These are phyloP conservation scores for Nowickia ferox DNA, from an alignment of 2,888 invertebrate genomes.

Conservation along the genomic window DNA sequence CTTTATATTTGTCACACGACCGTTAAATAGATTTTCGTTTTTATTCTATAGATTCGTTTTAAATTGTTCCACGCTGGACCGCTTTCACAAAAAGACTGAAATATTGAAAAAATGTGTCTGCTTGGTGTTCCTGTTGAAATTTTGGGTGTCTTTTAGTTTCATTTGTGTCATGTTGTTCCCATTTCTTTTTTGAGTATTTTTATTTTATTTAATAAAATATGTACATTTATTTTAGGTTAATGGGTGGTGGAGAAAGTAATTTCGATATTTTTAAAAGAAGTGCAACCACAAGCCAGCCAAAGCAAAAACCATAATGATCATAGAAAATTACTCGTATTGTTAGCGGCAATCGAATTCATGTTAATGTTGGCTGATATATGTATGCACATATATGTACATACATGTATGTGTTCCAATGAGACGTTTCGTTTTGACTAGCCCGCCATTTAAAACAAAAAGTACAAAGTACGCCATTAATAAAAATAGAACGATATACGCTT, in stretches of 20 bases:
- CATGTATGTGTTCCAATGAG: background rate
- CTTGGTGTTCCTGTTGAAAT: slow-evolving; percentile 58
- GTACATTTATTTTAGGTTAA: slow-evolving; percentile 20
- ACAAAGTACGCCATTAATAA: too few relatives aligned
- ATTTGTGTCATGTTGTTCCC: slow-evolving; percentile 52
- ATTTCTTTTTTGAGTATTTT: slow-evolving; percentile 57
- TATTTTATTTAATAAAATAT: slow-evolving; percentile 58
- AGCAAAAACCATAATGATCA: background rate
- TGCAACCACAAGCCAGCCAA: background rate
- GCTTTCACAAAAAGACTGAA: slow-evolving; percentile 82
- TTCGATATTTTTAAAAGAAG: background rate
- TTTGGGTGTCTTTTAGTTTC: slow-evolving; percentile 60
- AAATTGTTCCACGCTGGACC: slow-evolving; percentile 80
- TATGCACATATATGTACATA: too few relatives aligned
- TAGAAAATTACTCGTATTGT: too few relatives aligned
- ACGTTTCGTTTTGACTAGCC: too few relatives aligned
- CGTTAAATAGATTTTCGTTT: slow-evolving; percentile 36
- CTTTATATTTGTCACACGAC: slow-evolving; percentile 27
- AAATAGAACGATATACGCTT: too few relatives aligned
- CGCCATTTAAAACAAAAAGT: too few relatives aligned
- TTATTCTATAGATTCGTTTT: slow-evolving; percentile 50
- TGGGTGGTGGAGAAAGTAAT: slow-evolving; percentile 26
- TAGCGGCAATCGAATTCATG: too few relatives aligned
- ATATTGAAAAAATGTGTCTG: slow-evolving; percentile 43
- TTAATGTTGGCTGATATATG: too few relatives aligned